Evolutionary conservation across 2,888 invertebrate species (phyloP), one percentile per base, ranked within the genome.

Genomic region (Rotaria macrura): DNA sequence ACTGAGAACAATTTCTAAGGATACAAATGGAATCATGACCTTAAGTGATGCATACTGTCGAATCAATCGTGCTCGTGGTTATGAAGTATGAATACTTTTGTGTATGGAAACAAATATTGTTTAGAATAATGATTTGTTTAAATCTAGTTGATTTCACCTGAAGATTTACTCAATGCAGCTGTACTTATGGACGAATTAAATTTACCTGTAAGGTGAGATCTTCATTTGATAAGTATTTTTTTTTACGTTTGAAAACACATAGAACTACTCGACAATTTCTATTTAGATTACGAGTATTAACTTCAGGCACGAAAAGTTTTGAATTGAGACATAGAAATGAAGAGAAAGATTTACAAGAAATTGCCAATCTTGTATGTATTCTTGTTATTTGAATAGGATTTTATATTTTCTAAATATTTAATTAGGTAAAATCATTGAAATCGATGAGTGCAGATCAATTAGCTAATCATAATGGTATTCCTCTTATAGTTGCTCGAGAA

Each of bases 21-120:
- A 85, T 88, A 88, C 94, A 90, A 97, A 97, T 52, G 98, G 98
- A 20, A 95, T 97, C 93, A 96, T 98, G 95, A 94, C 96, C 0
- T 91, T 99, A 86, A 94, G 97, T 7, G 99, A 99, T 92, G 97
- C 95, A 0, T 99, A 96, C 92, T 98, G 98, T 91, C 93, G 98
- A 88, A 94, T 98, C 2, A 99, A 99, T 91, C 93, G 99, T 90
- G 97, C 98, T 0, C 93, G 99, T 89, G 98, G 98, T 6, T 92
- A 98, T 88, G 96, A 98, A 90, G 91, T 91, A 88, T 87, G 86
- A 85, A 34, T n/a, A n/a, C n/a, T n/a, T n/a, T n/a, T n/a, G n/a
- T n/a, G n/a, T n/a, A n/a, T n/a, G n/a, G n/a, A n/a, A n/a, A n/a
- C n/a, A n/a, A n/a, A n/a, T n/a, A n/a, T n/a, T n/a, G n/a, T n/a